Percentiles rank a stretch among this genome's conserved stretches.
phyloP scores from a whole-genome alignment of 2,797 vertebrate species.

The Triplophysa yarkandensis region DNA sequence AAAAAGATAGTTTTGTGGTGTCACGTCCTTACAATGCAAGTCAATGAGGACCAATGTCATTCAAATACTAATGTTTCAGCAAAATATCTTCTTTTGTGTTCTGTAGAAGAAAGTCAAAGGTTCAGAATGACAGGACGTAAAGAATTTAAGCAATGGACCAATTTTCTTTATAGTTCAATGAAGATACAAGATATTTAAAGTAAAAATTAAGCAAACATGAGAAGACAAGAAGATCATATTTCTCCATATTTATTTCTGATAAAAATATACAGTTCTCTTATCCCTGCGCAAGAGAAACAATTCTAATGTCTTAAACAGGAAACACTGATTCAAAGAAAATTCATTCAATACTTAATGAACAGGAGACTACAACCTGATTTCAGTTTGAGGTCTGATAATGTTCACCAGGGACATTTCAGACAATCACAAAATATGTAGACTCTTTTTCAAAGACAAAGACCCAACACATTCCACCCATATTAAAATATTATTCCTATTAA shows the following conservation, averaged over 20 bases:
- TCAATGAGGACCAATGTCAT: too few species aligned
- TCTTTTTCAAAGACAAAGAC: not conserved
- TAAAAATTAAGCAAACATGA: too few species aligned
- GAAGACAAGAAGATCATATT: not conserved
- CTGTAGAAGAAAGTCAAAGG: too few species aligned
- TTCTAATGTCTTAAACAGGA: constrained; percentile 16
- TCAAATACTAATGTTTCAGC: too few species aligned
- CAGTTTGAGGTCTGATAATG: not conserved
- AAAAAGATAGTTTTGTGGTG: too few species aligned
- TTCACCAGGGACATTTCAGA: not conserved
- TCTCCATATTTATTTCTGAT: constrained; percentile 70
- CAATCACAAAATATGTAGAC: not conserved
- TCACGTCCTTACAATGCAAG: too few species aligned
- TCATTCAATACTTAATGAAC: constrained; percentile 22
- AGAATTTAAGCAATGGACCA: too few species aligned
- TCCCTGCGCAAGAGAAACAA: constrained; percentile 64
- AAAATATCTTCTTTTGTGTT: too few species aligned
- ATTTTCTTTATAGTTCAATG: too few species aligned
- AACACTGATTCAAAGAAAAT: constrained; percentile 11
- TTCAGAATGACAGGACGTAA: too few species aligned
- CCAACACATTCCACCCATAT: constrained; percentile 1
- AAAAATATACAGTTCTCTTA: constrained; percentile 57
- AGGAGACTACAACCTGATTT: not conserved
- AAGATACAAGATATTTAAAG: too few species aligned
- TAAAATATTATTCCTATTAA: not conserved